Evolutionary conservation across 2,797 vertebrate species (phyloP).

Genomic region (Leucoraja ocellata): DNA sequence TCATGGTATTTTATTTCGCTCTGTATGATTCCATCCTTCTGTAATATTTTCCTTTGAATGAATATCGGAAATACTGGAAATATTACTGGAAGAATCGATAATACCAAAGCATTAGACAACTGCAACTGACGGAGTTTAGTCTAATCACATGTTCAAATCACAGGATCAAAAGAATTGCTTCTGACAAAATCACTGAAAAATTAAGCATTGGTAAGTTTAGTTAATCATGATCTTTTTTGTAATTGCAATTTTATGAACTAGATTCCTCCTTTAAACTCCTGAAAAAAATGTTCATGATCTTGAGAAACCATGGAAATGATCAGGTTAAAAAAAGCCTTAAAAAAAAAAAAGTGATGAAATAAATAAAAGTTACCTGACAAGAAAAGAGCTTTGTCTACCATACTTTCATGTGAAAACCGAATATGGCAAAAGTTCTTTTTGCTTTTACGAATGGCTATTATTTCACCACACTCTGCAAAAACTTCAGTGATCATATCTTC

Average conservation of each 20-base stretch:
- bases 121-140: not conserved
- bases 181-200: not conserved
- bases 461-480: conserved; percentile 86
- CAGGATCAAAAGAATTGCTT: not conserved
- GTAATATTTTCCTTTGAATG: not conserved
- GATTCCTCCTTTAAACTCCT: not conserved
- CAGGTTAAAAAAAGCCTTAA: not conserved
- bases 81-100: not conserved
- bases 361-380: conserved; percentile 69
- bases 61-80: not conserved
- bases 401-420: conserved; percentile 83
- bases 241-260: not conserved
- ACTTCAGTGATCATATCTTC: conserved; percentile 89
- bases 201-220: not conserved
- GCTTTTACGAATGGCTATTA: conserved; percentile 87
- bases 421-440: conserved; percentile 97
- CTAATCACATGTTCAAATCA: not conserved
- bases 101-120: not conserved
- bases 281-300: not conserved
- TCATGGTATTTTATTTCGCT: not conserved
- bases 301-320: not conserved
- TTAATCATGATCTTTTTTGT: not conserved
- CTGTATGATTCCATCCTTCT: not conserved
- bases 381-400: conserved; percentile 88
- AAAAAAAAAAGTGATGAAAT: not conserved